Percentiles rank a stretch among this genome's conserved stretches.
These are phyloP conservation scores for Sciurus vulgaris DNA, from an alignment of 2,797 vertebrate species.

Conservation along the genomic window DNA sequence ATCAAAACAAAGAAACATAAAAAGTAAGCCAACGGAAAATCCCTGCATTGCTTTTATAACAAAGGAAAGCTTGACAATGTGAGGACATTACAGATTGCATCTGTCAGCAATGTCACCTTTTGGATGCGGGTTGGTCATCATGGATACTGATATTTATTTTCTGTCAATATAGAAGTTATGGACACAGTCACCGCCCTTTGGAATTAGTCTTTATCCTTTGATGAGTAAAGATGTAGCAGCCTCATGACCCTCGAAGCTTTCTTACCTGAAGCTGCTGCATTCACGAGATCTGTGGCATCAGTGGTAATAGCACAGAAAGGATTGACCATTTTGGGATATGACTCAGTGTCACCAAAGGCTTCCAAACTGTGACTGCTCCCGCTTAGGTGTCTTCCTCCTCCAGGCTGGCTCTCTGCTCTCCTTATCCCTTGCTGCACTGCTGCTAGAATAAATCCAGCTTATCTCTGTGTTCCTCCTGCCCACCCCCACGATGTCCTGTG, in stretches of 20 bases:
- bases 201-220: too few relatives aligned
- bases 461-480: background rate
- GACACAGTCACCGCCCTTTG: too few relatives aligned
- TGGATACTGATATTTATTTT: background rate
- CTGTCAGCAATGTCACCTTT: background rate
- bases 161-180: background rate
- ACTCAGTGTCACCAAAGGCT: background rate
- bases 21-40: too few relatives aligned
- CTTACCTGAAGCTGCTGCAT: background rate
- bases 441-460: background rate
- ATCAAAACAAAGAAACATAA: background rate
- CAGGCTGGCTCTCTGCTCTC: background rate
- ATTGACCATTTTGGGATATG: background rate
- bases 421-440: background rate
- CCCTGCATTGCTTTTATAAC: background rate
- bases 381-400: background rate
- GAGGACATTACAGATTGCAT: background rate
- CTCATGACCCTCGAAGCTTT: background rate
- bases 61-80: background rate
- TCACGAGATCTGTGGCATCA: background rate
- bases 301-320: background rate
- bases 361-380: background rate
- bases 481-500: background rate
- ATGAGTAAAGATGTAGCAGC: too few relatives aligned
- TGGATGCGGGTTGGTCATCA: background rate